Evolutionary conservation across 2,113 vertebrate species (phyloP).

Genomic region (Scomber japonicus): DNA sequence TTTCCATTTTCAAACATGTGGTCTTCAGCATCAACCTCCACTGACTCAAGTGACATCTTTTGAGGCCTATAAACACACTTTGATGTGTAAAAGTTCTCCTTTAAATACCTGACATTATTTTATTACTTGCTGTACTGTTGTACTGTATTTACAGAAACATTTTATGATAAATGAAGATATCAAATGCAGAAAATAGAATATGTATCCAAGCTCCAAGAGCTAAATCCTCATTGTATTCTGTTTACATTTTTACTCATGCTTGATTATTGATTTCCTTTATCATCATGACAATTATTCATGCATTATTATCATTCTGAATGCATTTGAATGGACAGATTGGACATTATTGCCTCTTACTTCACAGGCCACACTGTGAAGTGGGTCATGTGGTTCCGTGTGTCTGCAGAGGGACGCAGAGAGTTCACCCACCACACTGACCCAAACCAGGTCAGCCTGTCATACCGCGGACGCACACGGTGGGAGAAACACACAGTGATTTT

Average conservation of each 20-base stretch:
- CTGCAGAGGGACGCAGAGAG: slow-evolving; percentile 77
- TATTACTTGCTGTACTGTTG: too few relatives aligned
- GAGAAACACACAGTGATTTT: neutral
- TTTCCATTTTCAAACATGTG: too few relatives aligned
- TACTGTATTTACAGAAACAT: neutral
- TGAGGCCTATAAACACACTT: too few relatives aligned
- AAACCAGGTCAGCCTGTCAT: slow-evolving; percentile 79
- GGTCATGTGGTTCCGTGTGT: slow-evolving; percentile 86
- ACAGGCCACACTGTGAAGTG: slow-evolving; percentile 77
- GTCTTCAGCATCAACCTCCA: too few relatives aligned
- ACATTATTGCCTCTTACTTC: neutral
- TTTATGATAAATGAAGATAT: neutral
- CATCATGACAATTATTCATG: too few relatives aligned
- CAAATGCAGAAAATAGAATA: neutral
- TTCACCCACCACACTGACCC: slow-evolving; percentile 80
- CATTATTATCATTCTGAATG: neutral
- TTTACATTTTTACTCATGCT: too few relatives aligned
- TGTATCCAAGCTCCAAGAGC: neutral
- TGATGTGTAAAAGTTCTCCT: too few relatives aligned
- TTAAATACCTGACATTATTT: too few relatives aligned
- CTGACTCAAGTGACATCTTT: too few relatives aligned
- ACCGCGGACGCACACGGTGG: slow-evolving; percentile 79
- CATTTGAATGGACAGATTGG: too few relatives aligned
- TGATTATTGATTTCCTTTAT: too few relatives aligned
- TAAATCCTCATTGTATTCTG: neutral